Conservation (phyloP, 2,888 invertebrate genomes). For the Mellilla xanthometata region DNA sequence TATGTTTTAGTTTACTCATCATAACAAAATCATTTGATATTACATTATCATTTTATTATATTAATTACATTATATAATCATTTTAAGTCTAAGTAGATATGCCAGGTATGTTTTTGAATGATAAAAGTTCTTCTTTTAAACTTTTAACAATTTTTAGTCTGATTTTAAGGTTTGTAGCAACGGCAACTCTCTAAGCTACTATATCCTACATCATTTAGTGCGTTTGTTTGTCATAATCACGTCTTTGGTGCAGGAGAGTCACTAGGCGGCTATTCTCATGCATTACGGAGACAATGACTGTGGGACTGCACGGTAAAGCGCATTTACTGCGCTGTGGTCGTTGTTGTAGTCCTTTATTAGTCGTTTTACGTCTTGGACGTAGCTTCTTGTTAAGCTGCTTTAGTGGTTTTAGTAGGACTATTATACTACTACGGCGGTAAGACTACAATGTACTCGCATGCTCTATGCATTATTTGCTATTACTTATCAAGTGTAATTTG, state of each 20-base stretch:
- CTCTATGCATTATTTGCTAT: too few species aligned
- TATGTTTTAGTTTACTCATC: too few species aligned
- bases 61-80: too few species aligned
- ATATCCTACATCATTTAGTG: slow-evolving; percentile 22
- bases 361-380: slow-evolving; percentile 9
- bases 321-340: slow-evolving; percentile 23
- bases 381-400: slow-evolving; percentile 8
- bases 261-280: slow-evolving; percentile 31
- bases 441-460: background rate
- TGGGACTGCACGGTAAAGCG: slow-evolving; percentile 29
- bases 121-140: too few species aligned
- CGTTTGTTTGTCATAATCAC: slow-evolving; percentile 35
- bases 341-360: slow-evolving; percentile 18
- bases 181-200: too few species aligned
- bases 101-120: too few species aligned
- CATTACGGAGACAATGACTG: slow-evolving; percentile 27
- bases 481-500: too few species aligned
- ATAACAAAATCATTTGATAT: too few species aligned
- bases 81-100: too few species aligned
- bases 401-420: background rate
- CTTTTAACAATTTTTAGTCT: too few species aligned
- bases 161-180: too few species aligned
- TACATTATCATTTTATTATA: too few species aligned
- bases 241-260: slow-evolving; percentile 25
- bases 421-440: background rate